A percentile compares a stretch with the other conserved stretches of the same genome.
Evolutionary conservation across 30 jellyfish, hydroid and myxozoan genomes (phyloP).

Genomic region (Kudoa iwatai): DNA sequence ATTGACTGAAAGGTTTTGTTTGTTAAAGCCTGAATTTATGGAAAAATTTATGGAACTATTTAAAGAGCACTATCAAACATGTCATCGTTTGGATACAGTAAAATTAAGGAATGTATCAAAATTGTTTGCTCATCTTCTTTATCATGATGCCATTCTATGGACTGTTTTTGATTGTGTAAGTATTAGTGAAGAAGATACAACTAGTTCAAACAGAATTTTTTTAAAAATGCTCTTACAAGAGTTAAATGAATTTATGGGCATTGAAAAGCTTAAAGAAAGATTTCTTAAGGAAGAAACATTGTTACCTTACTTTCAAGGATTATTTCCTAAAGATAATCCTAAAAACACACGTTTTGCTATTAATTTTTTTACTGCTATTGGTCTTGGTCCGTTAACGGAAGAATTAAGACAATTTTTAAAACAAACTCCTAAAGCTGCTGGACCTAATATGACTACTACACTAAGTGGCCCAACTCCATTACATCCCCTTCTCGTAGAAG

Average conservation of each 20-base stretch:
- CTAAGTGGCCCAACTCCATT: conserved; percentile 1
- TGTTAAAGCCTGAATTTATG: conserved; percentile 62
- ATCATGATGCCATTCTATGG: conserved; percentile 79
- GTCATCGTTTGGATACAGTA: conserved; percentile 62
- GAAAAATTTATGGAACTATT: conserved; percentile 16
- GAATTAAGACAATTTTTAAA: not conserved
- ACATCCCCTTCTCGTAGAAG: conserved; percentile 1
- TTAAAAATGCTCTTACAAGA: conserved; percentile 37
- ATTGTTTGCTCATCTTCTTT: conserved; percentile 35
- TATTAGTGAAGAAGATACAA: conserved; percentile 65
- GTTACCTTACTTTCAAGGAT: conserved; percentile 55
- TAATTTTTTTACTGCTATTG: conserved; percentile 80
- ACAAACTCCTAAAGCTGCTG: not conserved
- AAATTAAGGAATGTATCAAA: conserved; percentile 54
- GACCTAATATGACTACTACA: not conserved
- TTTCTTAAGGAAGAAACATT: conserved; percentile 38
- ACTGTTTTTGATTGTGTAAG: conserved; percentile 42
- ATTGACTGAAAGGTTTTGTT: conserved; percentile 67
- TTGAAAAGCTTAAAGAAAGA: conserved; percentile 27
- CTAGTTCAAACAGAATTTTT: conserved; percentile 85
- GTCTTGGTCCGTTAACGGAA: conserved; percentile 70
- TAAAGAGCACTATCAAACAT: conserved; percentile 43
- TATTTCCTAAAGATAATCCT: conserved; percentile 78
- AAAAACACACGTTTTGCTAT: conserved; percentile 69
- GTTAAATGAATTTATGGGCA: conserved; percentile 41